Conservation (phyloP, 2,797 vertebrate species). For the Xenopus petersii region DNA sequence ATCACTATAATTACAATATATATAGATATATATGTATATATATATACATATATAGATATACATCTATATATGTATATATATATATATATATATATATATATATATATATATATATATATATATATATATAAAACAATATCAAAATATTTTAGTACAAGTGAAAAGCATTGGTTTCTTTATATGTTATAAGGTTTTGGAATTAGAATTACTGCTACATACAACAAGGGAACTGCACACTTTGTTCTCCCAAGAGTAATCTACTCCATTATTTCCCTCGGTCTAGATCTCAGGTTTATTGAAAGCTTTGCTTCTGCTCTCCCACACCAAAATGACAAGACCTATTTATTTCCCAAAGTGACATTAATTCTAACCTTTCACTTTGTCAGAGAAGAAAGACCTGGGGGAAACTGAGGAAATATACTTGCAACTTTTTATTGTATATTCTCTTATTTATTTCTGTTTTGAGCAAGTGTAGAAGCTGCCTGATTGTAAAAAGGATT, state of each 20-base stretch:
- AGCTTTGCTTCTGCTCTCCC: background rate
- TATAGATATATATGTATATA: too few species aligned
- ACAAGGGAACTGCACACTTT: background rate
- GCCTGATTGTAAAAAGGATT: background rate
- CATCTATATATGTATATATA: too few species aligned
- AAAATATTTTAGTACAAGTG: too few species aligned
- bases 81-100: too few species aligned
- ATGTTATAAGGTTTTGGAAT: background rate
- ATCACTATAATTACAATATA: too few species aligned
- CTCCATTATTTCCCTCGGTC: background rate
- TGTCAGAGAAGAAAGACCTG: background rate
- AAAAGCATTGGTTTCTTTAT: too few species aligned
- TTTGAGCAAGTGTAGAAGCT: background rate
- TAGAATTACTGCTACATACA: background rate
- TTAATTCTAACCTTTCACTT: conserved; percentile 3
- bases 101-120: too few species aligned
- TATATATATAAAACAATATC: too few species aligned
- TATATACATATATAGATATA: too few species aligned
- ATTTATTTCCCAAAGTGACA: conserved; percentile 4
- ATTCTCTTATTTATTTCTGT: background rate
- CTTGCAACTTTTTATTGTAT: background rate
- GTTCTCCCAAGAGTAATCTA: background rate
- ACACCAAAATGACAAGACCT: conserved; percentile 2
- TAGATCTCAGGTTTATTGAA: conserved; percentile 3
- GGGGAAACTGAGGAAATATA: background rate